Evolutionary conservation across 1,140 invertebrate genomes (phyloP).

Genomic region (Hypothenemus hampei): DNA sequence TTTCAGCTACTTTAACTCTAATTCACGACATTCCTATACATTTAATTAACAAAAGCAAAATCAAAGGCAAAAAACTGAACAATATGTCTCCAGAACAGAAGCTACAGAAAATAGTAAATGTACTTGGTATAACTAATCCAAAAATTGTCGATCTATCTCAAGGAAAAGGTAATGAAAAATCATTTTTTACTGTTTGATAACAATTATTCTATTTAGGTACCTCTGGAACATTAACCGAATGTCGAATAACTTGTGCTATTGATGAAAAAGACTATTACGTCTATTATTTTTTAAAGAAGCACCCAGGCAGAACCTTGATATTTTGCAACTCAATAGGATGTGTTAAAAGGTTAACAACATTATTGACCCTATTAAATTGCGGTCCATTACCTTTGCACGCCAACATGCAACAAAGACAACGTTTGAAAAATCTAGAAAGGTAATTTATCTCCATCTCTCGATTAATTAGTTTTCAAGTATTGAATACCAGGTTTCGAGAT

Average conservation of each 20-base stretch:
- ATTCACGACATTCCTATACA: constrained; percentile 78
- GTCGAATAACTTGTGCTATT: constrained; percentile 68
- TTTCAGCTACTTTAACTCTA: constrained; percentile 94
- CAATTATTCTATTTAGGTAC: constrained; percentile 56
- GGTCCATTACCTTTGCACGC: constrained; percentile 85
- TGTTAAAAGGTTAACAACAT: constrained; percentile 74
- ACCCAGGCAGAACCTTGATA: constrained; percentile 87
- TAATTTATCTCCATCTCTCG: constrained; percentile 36
- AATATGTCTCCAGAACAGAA: constrained; percentile 68
- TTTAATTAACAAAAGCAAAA: constrained; percentile 59
- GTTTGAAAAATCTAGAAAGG: constrained; percentile 91
- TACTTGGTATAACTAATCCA: constrained; percentile 79
- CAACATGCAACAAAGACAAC: constrained; percentile 90
- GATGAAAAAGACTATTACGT: constrained; percentile 89
- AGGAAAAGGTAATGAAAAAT: constrained; percentile 43
- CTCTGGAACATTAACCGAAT: constrained; percentile 77
- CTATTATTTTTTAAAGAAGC: constrained; percentile 84
- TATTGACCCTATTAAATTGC: constrained; percentile 76
- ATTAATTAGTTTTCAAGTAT: no score
- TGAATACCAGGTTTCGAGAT: constrained; percentile 67
- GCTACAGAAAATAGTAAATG: constrained; percentile 62
- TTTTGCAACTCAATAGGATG: constrained; percentile 97
- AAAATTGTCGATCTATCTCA: constrained; percentile 92
- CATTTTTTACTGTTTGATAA: not conserved
- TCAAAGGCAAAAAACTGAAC: constrained; percentile 54